Evolutionary conservation across 1,140 invertebrate genomes (phyloP).

Genomic region (Diploscapter pachys): DNA sequence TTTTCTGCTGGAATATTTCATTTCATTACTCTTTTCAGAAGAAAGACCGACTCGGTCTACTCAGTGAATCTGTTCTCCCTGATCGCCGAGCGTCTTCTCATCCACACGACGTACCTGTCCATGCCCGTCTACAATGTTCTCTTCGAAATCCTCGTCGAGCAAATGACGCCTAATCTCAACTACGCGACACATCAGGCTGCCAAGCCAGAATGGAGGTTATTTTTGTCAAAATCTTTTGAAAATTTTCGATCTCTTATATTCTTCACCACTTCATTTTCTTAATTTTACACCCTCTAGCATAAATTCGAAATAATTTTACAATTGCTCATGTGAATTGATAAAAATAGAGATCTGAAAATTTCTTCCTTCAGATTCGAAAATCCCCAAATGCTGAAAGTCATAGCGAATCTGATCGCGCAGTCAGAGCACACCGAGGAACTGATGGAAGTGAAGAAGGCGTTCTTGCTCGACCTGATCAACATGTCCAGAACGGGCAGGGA

Average conservation of each 20-base stretch:
- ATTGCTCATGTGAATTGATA: too few species aligned
- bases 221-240: not conserved
- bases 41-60: slow-evolving; percentile 97
- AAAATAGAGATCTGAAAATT: too few species aligned
- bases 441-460: slow-evolving; percentile 84
- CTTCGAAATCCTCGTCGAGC: slow-evolving; percentile 93
- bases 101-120: slow-evolving; percentile 82
- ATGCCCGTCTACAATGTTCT: slow-evolving; percentile 94
- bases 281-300: too few species aligned
- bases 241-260: too few species aligned
- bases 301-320: too few species aligned
- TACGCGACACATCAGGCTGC: slow-evolving; percentile 65
- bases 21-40: slow-evolving; percentile 64
- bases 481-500: slow-evolving; percentile 94
- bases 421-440: slow-evolving; percentile 86
- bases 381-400: slow-evolving; percentile 96
- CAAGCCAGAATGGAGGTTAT: slow-evolving; percentile 70
- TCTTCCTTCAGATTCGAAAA: slow-evolving; percentile 81
- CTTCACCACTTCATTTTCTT: too few species aligned
- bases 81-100: slow-evolving; percentile 81
- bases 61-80: slow-evolving; percentile 95
- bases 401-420: slow-evolving; percentile 90
- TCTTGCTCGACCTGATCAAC: slow-evolving; percentile 92
- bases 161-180: slow-evolving; percentile 89
- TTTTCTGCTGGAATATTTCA: too few species aligned